phyloP scores from a whole-genome alignment of 2,113 vertebrate species.

The Gulo gulo region DNA sequence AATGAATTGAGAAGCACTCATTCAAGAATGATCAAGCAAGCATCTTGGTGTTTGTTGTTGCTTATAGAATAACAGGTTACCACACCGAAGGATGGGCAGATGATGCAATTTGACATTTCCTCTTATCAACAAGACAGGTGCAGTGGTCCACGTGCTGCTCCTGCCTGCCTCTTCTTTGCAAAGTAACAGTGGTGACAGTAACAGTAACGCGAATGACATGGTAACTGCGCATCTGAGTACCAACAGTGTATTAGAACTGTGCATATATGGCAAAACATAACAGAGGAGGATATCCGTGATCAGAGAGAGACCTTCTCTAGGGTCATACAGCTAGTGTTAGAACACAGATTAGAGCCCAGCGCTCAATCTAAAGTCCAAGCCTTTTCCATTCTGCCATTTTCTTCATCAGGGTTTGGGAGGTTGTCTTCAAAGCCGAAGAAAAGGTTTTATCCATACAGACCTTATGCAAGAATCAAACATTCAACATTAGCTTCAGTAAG shows the following conservation, averaged over 20 bases:
- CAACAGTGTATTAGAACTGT: background rate
- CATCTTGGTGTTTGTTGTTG: background rate
- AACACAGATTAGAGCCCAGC: background rate
- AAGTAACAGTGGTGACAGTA: background rate
- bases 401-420: background rate
- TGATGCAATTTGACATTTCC: background rate
- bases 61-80: background rate
- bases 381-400: background rate
- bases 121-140: background rate
- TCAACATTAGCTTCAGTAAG: background rate
- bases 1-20: background rate
- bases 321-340: background rate
- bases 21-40: background rate
- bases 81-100: background rate
- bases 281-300: background rate
- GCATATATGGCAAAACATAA: background rate
- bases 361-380: background rate
- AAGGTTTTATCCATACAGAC: background rate
- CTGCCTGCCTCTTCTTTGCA: background rate
- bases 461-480: background rate
- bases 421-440: background rate
- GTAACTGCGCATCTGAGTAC: background rate
- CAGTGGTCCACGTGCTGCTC: background rate
- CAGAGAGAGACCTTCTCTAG: background rate
- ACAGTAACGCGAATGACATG: background rate